A percentile compares a stretch with the other conserved stretches of the same genome.
Conservation (phyloP, 2,888 invertebrate species). For the Autographa gamma region DNA sequence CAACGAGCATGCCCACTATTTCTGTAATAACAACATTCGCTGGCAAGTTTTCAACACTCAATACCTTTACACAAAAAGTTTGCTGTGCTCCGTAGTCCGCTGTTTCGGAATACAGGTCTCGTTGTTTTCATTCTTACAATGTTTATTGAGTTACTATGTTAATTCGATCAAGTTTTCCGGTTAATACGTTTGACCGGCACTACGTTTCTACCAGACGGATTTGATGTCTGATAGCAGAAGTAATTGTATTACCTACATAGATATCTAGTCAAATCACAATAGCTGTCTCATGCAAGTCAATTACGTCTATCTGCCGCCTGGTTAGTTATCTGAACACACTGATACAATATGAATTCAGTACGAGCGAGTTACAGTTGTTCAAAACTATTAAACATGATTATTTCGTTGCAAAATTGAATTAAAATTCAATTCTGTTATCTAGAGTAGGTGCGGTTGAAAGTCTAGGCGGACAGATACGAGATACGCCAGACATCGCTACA, state of each 20-base stretch:
- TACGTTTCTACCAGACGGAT: constrained; percentile 32
- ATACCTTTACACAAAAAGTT: constrained; percentile 61
- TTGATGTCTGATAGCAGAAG: constrained; percentile 55
- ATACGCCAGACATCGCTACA: constrained; percentile 47
- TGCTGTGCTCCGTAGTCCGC: constrained; percentile 57
- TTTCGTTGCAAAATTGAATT: constrained; percentile 75
- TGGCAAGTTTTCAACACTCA: constrained; percentile 77
- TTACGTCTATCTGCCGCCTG: constrained; percentile 85
- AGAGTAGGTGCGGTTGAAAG: constrained; percentile 55
- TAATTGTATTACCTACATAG: constrained; percentile 63
- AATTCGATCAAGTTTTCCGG: constrained; percentile 32
- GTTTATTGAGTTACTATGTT: constrained; percentile 25
- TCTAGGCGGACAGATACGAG: constrained; percentile 48
- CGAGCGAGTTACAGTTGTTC: constrained; percentile 75
- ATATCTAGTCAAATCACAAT: constrained; percentile 80
- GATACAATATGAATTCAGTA: constrained; percentile 83
- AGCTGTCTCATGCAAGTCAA: constrained; percentile 85
- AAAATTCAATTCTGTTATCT: constrained; percentile 76
- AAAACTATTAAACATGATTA: constrained; percentile 81
- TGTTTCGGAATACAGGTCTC: constrained; percentile 69
- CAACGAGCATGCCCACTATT: constrained; percentile 37
- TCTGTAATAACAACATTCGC: constrained; percentile 68
- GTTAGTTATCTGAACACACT: constrained; percentile 81
- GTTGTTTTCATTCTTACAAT: constrained; percentile 48
- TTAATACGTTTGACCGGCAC: constrained; percentile 34